A percentile compares a stretch with the other conserved stretches of the same genome.
These are phyloP conservation scores for Tricholauxania praeusta DNA, from an alignment of 2,888 invertebrate species.

Conservation along the genomic window DNA sequence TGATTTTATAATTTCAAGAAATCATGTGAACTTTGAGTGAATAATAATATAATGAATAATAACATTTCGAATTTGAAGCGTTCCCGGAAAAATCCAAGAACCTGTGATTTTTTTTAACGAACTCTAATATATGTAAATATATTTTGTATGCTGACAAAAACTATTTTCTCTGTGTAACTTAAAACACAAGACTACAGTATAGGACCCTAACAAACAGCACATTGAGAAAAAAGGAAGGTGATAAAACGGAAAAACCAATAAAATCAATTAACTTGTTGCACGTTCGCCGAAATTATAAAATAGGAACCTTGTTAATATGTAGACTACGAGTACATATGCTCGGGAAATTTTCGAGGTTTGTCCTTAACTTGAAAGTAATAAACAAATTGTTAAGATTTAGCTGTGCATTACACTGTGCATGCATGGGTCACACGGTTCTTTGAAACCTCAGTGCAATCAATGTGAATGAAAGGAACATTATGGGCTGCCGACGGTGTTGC, in stretches of 20 bases:
- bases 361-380: conserved; percentile 4
- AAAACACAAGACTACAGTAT: background rate
- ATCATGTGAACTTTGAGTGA: no score
- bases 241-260: conserved; percentile 39
- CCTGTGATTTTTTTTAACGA: no score
- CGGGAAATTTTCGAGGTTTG: background rate
- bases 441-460: background rate
- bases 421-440: conserved; percentile 4
- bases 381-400: conserved; percentile 9
- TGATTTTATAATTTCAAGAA: no score
- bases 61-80: no score
- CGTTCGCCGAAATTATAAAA: background rate
- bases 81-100: no score
- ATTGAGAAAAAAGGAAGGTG: conserved; percentile 34
- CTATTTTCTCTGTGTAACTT: no score
- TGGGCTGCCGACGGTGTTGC: conserved; percentile 17
- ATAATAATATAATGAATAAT: no score
- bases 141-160: no score
- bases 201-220: background rate
- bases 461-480: conserved; percentile 5
- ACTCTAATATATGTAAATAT: no score
- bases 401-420: background rate
- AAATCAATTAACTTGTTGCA: conserved; percentile 29
- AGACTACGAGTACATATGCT: no score
- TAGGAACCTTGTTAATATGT: conserved; percentile 24